Conservation (phyloP, 2,797 vertebrate genomes). For the Gallinago nigripennis region DNA sequence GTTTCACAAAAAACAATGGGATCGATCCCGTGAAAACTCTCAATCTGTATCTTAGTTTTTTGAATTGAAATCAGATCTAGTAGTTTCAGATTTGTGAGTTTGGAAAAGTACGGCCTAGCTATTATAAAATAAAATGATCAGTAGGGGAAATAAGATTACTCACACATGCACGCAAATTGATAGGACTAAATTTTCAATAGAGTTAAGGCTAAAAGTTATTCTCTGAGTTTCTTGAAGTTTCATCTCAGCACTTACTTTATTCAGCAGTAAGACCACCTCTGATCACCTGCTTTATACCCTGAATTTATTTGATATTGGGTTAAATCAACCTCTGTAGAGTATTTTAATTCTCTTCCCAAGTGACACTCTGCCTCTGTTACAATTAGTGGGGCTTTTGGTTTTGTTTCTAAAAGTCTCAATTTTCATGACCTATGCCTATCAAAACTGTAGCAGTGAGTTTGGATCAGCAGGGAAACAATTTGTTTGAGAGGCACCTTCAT, state of each 20-base stretch:
- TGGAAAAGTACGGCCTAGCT: neutral
- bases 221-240: neutral
- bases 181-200: neutral
- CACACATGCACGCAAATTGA: neutral
- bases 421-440: neutral
- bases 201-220: neutral
- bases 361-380: neutral
- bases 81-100: neutral
- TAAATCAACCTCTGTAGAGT: neutral
- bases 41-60: neutral
- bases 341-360: neutral
- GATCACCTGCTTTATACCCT: neutral
- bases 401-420: neutral
- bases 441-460: neutral
- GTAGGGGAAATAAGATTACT: neutral
- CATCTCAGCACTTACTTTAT: neutral
- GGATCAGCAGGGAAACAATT: neutral
- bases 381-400: neutral
- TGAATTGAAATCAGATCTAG: neutral
- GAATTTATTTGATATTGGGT: neutral
- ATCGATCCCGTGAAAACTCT: neutral
- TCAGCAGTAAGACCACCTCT: neutral
- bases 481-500: fast-evolving
- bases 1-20: neutral
- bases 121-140: neutral